A percentile compares a stretch with the other conserved stretches of the same genome.
phyloP scores from a whole-genome alignment of 2,888 invertebrate genomes.

The Spicauda simplicius region DNA sequence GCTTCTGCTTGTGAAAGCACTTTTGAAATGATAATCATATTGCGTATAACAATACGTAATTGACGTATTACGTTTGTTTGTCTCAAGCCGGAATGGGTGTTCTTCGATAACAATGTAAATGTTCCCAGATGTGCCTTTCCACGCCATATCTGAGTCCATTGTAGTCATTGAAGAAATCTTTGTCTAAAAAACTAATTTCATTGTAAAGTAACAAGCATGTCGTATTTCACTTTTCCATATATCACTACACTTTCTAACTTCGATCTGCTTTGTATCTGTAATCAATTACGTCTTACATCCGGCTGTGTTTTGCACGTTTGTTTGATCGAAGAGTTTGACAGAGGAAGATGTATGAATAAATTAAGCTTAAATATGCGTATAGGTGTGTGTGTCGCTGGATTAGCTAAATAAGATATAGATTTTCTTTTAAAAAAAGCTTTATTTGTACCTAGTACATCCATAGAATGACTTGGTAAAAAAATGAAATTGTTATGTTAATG shows the following conservation, averaged over 20 bases:
- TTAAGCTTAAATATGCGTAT: no score
- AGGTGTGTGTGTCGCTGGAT: no score
- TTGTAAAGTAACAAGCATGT: not conserved
- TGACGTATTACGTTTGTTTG: constrained; percentile 29
- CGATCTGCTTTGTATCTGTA: no score
- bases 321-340: no score
- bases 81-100: constrained; percentile 14
- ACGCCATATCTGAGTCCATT: constrained; percentile 29
- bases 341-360: no score
- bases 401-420: no score
- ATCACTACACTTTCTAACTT: not conserved
- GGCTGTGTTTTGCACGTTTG: no score
- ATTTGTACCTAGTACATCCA: no score
- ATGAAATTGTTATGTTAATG: no score
- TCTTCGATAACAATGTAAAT: constrained; percentile 31
- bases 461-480: no score
- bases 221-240: constrained; percentile 3
- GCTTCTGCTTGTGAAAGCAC: constrained; percentile 27
- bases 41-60: constrained; percentile 18
- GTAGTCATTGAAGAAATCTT: constrained; percentile 22
- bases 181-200: constrained; percentile 24
- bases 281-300: no score
- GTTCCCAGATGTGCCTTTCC: constrained; percentile 32
- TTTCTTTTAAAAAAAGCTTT: no score
- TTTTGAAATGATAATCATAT: constrained; percentile 24